Evolutionary conservation across 2,888 invertebrate species (phyloP).

Genomic region (Hirtodrosophila alboralis): DNA sequence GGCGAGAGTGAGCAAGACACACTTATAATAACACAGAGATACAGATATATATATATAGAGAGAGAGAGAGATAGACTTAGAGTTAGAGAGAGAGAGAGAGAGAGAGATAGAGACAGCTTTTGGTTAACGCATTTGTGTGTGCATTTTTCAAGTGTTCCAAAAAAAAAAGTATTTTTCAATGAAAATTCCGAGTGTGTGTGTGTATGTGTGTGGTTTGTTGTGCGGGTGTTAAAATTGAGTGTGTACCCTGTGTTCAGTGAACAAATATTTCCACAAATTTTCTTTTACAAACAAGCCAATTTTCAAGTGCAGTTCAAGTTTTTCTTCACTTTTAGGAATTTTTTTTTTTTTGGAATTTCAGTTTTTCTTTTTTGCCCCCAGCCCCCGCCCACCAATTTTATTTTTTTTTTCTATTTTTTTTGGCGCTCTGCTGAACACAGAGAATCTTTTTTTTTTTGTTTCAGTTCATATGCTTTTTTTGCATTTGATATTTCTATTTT

Average conservation of each 20-base stretch:
- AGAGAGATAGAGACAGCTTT: constrained; percentile 31
- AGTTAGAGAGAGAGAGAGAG: constrained; percentile 18
- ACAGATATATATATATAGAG: constrained; percentile 16
- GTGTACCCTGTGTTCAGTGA: constrained; percentile 75
- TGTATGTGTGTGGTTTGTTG: constrained; percentile 15
- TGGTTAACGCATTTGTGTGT: constrained; percentile 48
- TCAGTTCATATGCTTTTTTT: constrained; percentile 58
- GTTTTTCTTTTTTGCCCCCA: constrained; percentile 37
- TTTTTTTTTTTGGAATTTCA: constrained; percentile 2
- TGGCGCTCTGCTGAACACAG: constrained; percentile 73
- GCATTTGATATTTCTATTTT: constrained; percentile 20
- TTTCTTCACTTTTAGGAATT: too few species aligned
- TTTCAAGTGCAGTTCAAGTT: constrained; percentile 30
- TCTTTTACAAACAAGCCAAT: constrained; percentile 58
- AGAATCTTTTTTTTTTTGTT: too few species aligned
- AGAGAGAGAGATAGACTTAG: constrained; percentile 1
- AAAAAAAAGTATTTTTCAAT: constrained; percentile 43
- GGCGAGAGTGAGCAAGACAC: constrained; percentile 45
- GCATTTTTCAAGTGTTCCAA: constrained; percentile 39
- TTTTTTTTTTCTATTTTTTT: constrained; percentile 37
- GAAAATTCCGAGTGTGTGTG: constrained; percentile 25
- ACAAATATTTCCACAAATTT: constrained; percentile 69
- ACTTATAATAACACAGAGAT: constrained; percentile 40
- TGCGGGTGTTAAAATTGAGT: constrained; percentile 11
- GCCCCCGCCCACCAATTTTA: constrained; percentile 67